Evolutionary conservation across 2,797 vertebrate species (phyloP), one percentile per base, ranked within the genome.

Genomic region (Sebastes melanostomus): DNA sequence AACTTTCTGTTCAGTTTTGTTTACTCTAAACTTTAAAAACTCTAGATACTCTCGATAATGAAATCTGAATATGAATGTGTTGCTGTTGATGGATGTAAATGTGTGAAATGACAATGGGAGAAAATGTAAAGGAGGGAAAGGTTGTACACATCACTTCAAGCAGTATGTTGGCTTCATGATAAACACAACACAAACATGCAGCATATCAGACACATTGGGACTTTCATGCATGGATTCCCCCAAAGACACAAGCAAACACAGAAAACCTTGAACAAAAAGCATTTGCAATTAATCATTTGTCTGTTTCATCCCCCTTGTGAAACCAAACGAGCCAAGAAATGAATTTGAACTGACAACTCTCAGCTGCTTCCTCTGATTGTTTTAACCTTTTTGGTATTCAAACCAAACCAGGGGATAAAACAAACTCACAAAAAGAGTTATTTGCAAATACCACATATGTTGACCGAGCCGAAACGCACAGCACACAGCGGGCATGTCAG

Each of bases 241-340:
- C 20, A 68, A 73, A 70, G 24, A 73, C 38, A 67, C 30, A 80
- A 42, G 42, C 27, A 81, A 18, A 79, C 34, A 90, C 18, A 62
- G 2, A 63, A 80, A 68, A 50, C 8, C 69, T 46, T 20, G 0
- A 62, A 56, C 27, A 73, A 77, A 72, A 78, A 82, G 74, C 83
- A 87, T 91, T 90, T 89, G 83, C 82, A 90, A 88, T 55, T 56
- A 78, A 78, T 66, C 46, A 4, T 11, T 61, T 77, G 72, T 67
- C 38, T 30, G 70, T 74, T 84, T 88, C 54, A 78, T 78, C 56
- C 71, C 58, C 18, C 56, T 65, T 38, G 3, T 62, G 6, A 66
- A 72, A 77, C 12, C 22, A 73, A 73, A 78, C 11, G 12, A 88
- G 62, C 12, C 69, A 63, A 27, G 8, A 62, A 69, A 55, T 2